Evolutionary conservation across 2,888 invertebrate genomes (phyloP).

Genomic region (Oligia strigilis): DNA sequence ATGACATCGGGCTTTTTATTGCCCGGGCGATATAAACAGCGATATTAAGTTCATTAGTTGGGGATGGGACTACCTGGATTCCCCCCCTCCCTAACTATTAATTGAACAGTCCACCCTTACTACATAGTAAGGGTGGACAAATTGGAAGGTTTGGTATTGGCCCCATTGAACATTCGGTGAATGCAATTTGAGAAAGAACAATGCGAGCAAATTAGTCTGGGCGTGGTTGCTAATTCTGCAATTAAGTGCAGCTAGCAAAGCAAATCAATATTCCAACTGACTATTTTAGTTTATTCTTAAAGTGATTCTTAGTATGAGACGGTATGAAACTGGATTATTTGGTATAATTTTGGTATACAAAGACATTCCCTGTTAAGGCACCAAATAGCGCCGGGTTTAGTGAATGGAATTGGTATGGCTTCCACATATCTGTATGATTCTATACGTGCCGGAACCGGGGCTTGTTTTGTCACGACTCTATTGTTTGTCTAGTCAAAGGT

Average conservation of each 20-base stretch:
- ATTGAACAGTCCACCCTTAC: constrained; percentile 18
- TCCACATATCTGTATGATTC: constrained; percentile 16
- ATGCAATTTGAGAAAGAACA: constrained; percentile 31
- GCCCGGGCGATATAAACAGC: constrained; percentile 14
- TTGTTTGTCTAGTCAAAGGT: constrained; percentile 55
- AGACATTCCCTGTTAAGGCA: background rate
- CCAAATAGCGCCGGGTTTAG: constrained; percentile 22
- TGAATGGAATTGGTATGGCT: constrained; percentile 26
- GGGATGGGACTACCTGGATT: background rate
- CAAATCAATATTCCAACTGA: background rate
- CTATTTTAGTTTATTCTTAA: background rate
- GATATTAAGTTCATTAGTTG: constrained; percentile 49
- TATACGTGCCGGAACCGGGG: constrained; percentile 13
- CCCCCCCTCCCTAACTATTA: background rate
- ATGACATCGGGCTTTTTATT: constrained; percentile 55
- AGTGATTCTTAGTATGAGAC: background rate
- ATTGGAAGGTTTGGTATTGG: background rate
- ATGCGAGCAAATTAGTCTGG: constrained; percentile 28
- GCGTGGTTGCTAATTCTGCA: constrained; percentile 19
- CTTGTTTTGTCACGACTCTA: constrained; percentile 45
- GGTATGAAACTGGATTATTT: background rate
- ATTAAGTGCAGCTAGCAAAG: background rate
- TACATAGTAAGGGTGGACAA: constrained; percentile 20
- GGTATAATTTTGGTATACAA: background rate
- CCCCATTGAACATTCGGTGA: background rate